Base-by-base conservation (phyloP, 2,113 vertebrate genomes). In the Percopsis transmontana region DNA sequence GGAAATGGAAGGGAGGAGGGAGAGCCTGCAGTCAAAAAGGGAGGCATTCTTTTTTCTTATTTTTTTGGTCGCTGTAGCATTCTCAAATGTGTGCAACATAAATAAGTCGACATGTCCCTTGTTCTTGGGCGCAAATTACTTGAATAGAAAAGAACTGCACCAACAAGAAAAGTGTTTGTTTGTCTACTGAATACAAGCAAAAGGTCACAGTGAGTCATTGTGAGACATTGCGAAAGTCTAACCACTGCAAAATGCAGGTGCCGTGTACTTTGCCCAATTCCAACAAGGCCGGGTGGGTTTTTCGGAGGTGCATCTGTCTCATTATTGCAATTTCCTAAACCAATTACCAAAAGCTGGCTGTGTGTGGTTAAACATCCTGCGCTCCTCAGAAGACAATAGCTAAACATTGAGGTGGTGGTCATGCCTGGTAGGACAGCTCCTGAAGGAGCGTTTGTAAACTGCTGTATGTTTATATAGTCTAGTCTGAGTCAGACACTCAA, bases 1-100 rank as follows among this genome's bases (percentile, higher is more conserved):
- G 72, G 68, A 71, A 76, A 68, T 6, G 6, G 70, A 24, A 47
- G 27, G 52, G 10, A 73, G 27, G 24, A 58, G 45, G 27, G 19
- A 51, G 41, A 66, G 39, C 55, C 64, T 14, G 42, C 19, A 21
- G 19, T 18, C 70, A 53, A 70, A 56, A 47, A 15, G n/a, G 10
- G n/a, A 9, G 18, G 56, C 14, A 18, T 13, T 12, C 18, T 54
- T 23, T 54, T 19, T 23, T 45, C 15, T 10, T 14, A 3, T 19
- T 18, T 51, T 10, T 51, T 0, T 18, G 5, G n/a, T 8, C 18
- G 18, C n/a, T 51, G 48, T 19, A 16, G 48, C 48, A 11, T 12
- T 51, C 48, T 51, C 27, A 7, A n/a, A n/a, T n/a, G 27, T 33
- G 27, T 33, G 27, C 5, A 33, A 7, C 27, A 33, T 7, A 33